Base-by-base conservation (phyloP, 2,797 vertebrate species). In the Diplodus sargus region DNA sequence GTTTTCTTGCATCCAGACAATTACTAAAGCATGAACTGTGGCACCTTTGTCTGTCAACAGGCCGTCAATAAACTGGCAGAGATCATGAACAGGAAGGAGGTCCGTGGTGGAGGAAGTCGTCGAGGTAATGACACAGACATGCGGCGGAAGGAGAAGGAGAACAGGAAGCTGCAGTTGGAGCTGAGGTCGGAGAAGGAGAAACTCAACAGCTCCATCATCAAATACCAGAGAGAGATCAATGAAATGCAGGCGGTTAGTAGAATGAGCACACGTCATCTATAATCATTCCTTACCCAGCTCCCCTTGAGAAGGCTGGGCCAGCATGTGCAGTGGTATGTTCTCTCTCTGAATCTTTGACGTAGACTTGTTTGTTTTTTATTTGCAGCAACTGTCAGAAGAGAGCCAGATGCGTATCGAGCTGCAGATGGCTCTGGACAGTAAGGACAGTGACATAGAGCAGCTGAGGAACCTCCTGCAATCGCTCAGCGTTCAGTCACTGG, bases 351-450 rank as follows among this genome's bases (percentile, higher is more conserved):
- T 65, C 2, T 48, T 45, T 80, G 51, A 77, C 42, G 45, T 1
- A 34, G 15, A 45, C 3, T 2, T 34, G 34, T 34, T 25, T 22
- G 5, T 62, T 5, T 56, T 45, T 58, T 30, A 1, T 88, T 76
- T 85, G 15, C 78, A 99, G 98, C 98, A 99, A 99, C 94, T 98
- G 84, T 95, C 96, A 1, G 98, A 99, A 34, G 98, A 99, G 91
- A 98, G 97, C 85, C 97, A 97, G 94, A 96, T 97, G 91, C 96
- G 98, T 3, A 96, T 98, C 16, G 98, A 99, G 90, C 95, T 99
- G 67, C 98, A 99, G 94, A 99, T 99, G 98, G 97, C 97, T 25
- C 94, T 99, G 87, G 98, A 99, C 93, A 99, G 98, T 81, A 99
- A 98, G 85, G 98, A 99, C 92, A 99, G 98, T 1, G 98, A 99